phyloP scores from a whole-genome alignment of 2,888 invertebrate species.

The Clistopyga incitator region DNA sequence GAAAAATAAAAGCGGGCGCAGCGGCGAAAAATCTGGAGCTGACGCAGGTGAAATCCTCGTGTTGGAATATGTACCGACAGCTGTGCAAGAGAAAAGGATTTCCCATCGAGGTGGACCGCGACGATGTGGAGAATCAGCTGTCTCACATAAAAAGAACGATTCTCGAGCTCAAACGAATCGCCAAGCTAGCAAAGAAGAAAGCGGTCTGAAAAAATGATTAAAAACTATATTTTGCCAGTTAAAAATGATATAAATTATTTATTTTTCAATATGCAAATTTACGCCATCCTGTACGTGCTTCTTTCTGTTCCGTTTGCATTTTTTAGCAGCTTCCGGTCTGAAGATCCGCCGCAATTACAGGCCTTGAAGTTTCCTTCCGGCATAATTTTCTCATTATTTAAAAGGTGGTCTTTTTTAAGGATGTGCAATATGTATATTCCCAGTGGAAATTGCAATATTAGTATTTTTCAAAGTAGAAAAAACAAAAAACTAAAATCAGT shows the following conservation, averaged over 20 bases:
- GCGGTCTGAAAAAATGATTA: conserved; percentile 65
- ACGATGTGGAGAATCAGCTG: conserved; percentile 87
- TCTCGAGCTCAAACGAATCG: conserved; percentile 85
- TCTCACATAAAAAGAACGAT: conserved; percentile 87
- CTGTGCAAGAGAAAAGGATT: conserved; percentile 87
- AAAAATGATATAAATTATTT: neutral
- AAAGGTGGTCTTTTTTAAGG: too few species aligned
- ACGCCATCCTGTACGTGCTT: too few species aligned
- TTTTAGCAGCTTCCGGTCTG: too few species aligned
- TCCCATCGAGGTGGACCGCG: conserved; percentile 80
- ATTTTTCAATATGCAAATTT: neutral
- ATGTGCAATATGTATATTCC: too few species aligned
- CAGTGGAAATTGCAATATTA: too few species aligned
- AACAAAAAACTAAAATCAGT: too few species aligned
- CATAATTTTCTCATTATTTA: too few species aligned
- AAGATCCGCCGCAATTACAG: too few species aligned
- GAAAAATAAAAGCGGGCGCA: conserved; percentile 87
- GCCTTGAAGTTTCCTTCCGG: too few species aligned
- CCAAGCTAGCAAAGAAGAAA: conserved; percentile 83
- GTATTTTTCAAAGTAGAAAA: too few species aligned
- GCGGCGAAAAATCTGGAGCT: conserved; percentile 86
- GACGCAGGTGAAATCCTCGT: conserved; percentile 86
- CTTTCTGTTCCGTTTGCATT: too few species aligned
- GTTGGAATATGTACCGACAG: conserved; percentile 88
- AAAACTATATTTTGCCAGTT: neutral